Evolutionary conservation across 2,888 invertebrate species (phyloP).

Genomic region (Diaperis boleti): DNA sequence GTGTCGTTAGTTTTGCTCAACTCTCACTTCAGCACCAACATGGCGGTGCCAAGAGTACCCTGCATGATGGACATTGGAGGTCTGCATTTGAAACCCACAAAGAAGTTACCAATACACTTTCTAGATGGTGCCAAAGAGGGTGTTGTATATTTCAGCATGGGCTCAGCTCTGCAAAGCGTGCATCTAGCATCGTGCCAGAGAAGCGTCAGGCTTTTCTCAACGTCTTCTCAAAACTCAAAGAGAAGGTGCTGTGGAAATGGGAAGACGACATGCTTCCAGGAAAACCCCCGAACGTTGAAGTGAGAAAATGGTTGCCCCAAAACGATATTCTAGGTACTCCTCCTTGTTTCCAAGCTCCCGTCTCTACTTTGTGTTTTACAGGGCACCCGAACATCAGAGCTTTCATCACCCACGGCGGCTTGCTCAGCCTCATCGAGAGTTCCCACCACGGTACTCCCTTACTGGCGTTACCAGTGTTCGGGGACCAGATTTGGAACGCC

Average conservation of each 20-base stretch:
- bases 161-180: conserved; percentile 49
- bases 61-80: conserved; percentile 72
- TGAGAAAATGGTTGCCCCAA: conserved; percentile 66
- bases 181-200: conserved; percentile 53
- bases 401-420: conserved; percentile 68
- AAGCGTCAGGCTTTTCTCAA: conserved; percentile 68
- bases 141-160: conserved; percentile 68
- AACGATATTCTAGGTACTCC: conserved; percentile 54
- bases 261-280: conserved; percentile 55
- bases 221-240: conserved; percentile 70
- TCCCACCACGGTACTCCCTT: conserved; percentile 67
- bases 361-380: conserved; percentile 17
- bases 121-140: conserved; percentile 65
- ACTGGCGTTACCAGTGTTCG: conserved; percentile 68
- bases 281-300: conserved; percentile 63
- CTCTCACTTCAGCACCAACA: conserved; percentile 67
- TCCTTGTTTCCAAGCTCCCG: background rate
- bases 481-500: conserved; percentile 69
- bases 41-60: conserved; percentile 68
- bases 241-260: conserved; percentile 75
- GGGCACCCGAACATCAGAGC: conserved; percentile 66
- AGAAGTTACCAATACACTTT: conserved; percentile 51
- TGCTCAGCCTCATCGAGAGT: conserved; percentile 67
- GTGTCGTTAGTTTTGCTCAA: conserved; percentile 57
- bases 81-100: conserved; percentile 62